Evolutionary conservation across 2,113 vertebrate species (phyloP).

Genomic region (Toxostoma redivivum): DNA sequence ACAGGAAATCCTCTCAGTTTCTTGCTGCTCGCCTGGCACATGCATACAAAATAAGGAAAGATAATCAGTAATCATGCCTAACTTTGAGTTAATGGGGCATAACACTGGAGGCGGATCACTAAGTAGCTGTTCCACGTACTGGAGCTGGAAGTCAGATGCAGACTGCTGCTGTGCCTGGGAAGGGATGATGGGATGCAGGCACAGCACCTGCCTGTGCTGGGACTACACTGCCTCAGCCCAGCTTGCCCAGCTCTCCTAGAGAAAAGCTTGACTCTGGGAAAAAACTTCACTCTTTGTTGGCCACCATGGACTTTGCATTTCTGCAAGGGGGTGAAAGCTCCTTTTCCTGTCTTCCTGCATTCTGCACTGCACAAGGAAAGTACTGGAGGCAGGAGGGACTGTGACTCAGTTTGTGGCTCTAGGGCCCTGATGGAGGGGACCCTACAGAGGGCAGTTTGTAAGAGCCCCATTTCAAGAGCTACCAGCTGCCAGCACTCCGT

Average conservation of each 20-base stretch:
- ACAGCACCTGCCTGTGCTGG: not conserved
- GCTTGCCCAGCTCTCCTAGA: not conserved
- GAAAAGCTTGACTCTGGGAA: not conserved
- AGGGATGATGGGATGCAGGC: not conserved
- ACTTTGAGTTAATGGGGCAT: slow-evolving; percentile 61
- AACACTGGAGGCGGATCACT: slow-evolving; percentile 4
- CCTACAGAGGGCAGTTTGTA: not conserved
- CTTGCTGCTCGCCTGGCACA: slow-evolving; percentile 1
- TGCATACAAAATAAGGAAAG: slow-evolving; percentile 49
- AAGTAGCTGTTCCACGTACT: not conserved
- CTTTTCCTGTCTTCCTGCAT: not conserved
- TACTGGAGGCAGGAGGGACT: not conserved
- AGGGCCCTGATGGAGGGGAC: not conserved
- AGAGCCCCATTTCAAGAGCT: accelerated
- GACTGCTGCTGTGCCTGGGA: not conserved
- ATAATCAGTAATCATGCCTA: slow-evolving; percentile 39
- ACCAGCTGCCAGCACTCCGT: not conserved
- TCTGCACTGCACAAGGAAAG: not conserved
- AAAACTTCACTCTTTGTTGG: not conserved
- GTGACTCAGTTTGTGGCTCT: not conserved
- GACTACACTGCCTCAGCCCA: not conserved
- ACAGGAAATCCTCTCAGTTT: slow-evolving; percentile 23
- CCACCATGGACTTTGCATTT: not conserved
- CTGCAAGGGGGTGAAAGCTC: not conserved
- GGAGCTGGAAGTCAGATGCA: not conserved